Conservation (phyloP, 2,888 invertebrate genomes). For the Drosophila affinis region DNA sequence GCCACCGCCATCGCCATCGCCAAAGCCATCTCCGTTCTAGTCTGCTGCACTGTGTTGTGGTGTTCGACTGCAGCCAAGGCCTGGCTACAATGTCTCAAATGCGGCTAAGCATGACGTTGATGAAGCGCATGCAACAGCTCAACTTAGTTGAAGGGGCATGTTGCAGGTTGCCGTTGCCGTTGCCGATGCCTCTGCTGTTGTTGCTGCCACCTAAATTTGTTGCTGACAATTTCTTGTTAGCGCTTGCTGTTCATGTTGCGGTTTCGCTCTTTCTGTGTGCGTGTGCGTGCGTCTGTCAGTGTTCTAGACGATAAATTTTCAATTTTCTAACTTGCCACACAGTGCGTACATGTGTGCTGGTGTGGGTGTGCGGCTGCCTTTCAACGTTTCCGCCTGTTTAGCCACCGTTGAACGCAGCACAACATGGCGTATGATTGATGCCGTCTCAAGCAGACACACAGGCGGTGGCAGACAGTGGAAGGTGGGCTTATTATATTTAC, state of each 20-base stretch:
- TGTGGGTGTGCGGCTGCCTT: constrained; percentile 35
- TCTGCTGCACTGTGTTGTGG: constrained; percentile 28
- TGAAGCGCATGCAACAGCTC: constrained; percentile 75
- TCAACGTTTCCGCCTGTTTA: constrained; percentile 72
- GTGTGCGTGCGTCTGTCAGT: constrained; percentile 34
- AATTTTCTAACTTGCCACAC: constrained; percentile 61
- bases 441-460: constrained; percentile 51
- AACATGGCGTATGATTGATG: constrained; percentile 76
- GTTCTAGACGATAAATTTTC: constrained; percentile 78
- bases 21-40: not conserved
- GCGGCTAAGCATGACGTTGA: constrained; percentile 77
- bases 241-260: constrained; percentile 61
- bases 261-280: constrained; percentile 33
- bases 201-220: constrained; percentile 58
- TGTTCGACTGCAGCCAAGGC: constrained; percentile 29
- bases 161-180: constrained; percentile 51
- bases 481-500: constrained; percentile 61
- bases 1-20: no score
- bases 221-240: constrained; percentile 75
- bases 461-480: constrained; percentile 12
- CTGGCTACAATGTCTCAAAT: constrained; percentile 71
- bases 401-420: constrained; percentile 68
- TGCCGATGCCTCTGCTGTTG: constrained; percentile 36
- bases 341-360: constrained; percentile 15
- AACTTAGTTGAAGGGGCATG: constrained; percentile 54